Percentiles rank a stretch among this genome's conserved stretches.
Conservation (phyloP, 1,140 invertebrate genomes). For the Andricus grossulariae region DNA sequence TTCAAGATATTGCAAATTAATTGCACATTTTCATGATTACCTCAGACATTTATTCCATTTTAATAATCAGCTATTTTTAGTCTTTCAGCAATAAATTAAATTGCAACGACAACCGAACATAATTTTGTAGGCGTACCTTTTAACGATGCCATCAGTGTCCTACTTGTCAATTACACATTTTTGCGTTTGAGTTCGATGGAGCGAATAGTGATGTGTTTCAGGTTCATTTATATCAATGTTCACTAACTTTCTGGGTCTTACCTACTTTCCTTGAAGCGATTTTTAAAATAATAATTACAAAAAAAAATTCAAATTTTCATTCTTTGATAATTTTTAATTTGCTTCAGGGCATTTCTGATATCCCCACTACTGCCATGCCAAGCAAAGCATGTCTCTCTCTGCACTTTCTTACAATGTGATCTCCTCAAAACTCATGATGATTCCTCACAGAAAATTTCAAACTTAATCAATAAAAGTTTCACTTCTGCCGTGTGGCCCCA, state of each 20-base stretch:
- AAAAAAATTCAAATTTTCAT: too few species aligned
- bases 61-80: not conserved
- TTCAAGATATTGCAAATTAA: too few species aligned
- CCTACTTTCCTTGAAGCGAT: not conserved
- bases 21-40: not conserved
- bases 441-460: too few species aligned
- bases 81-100: conserved; percentile 26
- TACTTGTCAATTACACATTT: conserved; percentile 51
- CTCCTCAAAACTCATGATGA: too few species aligned
- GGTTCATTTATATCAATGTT: conserved; percentile 15
- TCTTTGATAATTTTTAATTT: too few species aligned
- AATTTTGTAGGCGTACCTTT: conserved; percentile 15
- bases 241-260: conserved; percentile 4
- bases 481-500: too few species aligned
- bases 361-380: too few species aligned
- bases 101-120: conserved; percentile 11
- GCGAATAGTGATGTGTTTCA: conserved; percentile 58
- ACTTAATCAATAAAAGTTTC: too few species aligned
- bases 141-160: conserved; percentile 30
- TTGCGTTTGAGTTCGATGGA: conserved; percentile 53
- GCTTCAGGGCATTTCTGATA: too few species aligned
- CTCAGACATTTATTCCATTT: not conserved
- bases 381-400: too few species aligned
- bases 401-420: too few species aligned
- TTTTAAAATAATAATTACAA: not conserved